These are phyloP conservation scores for Callosobruchus maculatus DNA, from an alignment of 2,888 invertebrate genomes.

Conservation along the genomic window DNA sequence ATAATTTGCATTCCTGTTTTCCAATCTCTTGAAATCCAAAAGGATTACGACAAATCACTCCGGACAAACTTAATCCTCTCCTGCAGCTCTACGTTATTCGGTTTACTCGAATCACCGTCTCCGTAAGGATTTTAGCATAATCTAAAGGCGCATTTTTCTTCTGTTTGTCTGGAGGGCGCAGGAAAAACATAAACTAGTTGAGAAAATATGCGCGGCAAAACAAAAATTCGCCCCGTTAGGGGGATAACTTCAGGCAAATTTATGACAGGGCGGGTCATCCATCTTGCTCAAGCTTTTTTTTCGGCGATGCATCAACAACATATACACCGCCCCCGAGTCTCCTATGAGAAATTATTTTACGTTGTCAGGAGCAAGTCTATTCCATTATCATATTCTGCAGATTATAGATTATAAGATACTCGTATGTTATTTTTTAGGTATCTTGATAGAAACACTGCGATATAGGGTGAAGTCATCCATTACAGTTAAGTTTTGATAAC, in stretches of 20 bases:
- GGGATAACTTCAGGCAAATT: slow-evolving; percentile 46
- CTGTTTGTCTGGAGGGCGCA: slow-evolving; percentile 37
- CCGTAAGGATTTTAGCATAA: slow-evolving; percentile 31
- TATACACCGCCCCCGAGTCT: slow-evolving; percentile 7
- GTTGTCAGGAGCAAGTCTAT: slow-evolving; percentile 6
- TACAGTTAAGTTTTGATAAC: neutral
- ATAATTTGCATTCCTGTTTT: neutral
- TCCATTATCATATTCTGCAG: slow-evolving; percentile 10
- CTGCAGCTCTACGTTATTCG: neutral
- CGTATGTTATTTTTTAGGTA: neutral
- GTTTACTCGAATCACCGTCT: slow-evolving; percentile 3
- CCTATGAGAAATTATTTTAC: slow-evolving; percentile 9
- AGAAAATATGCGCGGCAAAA: slow-evolving; percentile 35
- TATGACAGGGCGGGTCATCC: slow-evolving; percentile 42
- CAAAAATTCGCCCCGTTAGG: slow-evolving; percentile 27
- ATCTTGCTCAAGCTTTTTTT: slow-evolving; percentile 35
- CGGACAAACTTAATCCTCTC: neutral
- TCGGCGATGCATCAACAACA: slow-evolving; percentile 12
- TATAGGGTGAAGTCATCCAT: neutral
- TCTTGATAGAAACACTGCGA: neutral
- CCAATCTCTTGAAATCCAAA: neutral
- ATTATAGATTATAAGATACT: slow-evolving; percentile 1
- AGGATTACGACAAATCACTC: neutral
- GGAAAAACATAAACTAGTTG: slow-evolving; percentile 37
- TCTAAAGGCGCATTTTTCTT: slow-evolving; percentile 42